Evolutionary conservation across 2,888 invertebrate species (phyloP).

Genomic region (Habrosyne pyritoides): DNA sequence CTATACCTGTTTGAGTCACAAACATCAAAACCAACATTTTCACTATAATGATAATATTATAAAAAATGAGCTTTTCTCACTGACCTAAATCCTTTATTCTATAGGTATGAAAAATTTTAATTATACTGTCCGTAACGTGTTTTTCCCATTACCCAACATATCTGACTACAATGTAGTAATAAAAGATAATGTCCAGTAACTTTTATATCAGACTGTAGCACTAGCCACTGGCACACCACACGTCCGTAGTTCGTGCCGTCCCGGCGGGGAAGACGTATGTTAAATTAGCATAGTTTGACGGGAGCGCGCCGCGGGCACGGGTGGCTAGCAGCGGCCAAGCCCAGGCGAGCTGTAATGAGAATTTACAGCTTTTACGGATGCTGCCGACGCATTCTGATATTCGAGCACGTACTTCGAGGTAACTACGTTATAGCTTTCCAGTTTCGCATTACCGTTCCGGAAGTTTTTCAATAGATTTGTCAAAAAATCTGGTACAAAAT

Average conservation of each 20-base stretch:
- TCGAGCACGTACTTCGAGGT: slow-evolving; percentile 33
- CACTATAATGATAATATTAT: too few species aligned
- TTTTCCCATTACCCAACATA: not conserved
- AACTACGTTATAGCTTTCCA: not conserved
- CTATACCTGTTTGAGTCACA: too few species aligned
- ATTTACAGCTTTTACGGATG: slow-evolving; percentile 56
- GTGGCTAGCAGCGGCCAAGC: slow-evolving; percentile 19
- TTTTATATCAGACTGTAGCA: slow-evolving; percentile 1
- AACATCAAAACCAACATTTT: too few species aligned
- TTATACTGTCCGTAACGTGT: not conserved
- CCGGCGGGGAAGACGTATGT: slow-evolving; percentile 47
- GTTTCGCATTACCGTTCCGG: not conserved
- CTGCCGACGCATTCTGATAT: slow-evolving; percentile 41
- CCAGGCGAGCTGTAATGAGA: slow-evolving; percentile 49
- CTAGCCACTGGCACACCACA: not conserved
- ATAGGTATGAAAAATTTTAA: not conserved
- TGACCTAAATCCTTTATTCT: too few species aligned
- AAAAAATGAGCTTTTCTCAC: too few species aligned
- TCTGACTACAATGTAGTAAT: not conserved
- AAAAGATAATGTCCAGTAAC: slow-evolving; percentile 5
- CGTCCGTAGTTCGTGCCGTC: slow-evolving; percentile 18
- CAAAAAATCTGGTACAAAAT: too few species aligned
- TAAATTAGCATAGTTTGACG: slow-evolving; percentile 72
- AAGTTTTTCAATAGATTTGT: too few species aligned
- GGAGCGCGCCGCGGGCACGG: slow-evolving; percentile 37